These are phyloP conservation scores for Onychomys leucogaster DNA, from an alignment of 2,797 vertebrate genomes.

Conservation along the genomic window DNA sequence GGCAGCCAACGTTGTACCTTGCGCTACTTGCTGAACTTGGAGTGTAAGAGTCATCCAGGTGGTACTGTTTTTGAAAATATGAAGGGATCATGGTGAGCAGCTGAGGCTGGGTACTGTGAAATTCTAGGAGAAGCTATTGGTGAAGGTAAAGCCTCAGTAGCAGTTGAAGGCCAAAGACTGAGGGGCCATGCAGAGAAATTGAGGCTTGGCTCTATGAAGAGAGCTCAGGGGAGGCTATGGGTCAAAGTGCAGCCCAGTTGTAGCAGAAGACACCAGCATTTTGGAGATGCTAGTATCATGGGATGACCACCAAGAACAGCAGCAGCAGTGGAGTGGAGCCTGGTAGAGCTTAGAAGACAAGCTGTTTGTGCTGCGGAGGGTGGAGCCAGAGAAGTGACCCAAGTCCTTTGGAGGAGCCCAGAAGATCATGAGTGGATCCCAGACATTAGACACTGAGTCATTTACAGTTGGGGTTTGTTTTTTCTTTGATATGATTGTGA, in stretches of 20 bases:
- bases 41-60: background rate
- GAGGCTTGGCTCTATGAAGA: background rate
- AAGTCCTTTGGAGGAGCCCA: background rate
- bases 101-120: background rate
- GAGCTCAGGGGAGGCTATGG: too few species aligned
- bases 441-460: background rate
- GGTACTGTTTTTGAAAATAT: background rate
- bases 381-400: background rate
- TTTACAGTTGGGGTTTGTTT: background rate
- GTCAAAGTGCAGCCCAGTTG: background rate
- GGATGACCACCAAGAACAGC: background rate
- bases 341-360: background rate
- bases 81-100: background rate
- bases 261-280: background rate
- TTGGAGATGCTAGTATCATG: background rate
- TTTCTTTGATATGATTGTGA: background rate
- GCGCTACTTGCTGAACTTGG: background rate
- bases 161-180: background rate
- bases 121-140: background rate
- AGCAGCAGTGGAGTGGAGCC: background rate
- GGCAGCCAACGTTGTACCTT: background rate
- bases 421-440: background rate
- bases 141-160: background rate
- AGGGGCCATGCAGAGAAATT: background rate
- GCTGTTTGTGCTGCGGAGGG: background rate